phyloP scores from a whole-genome alignment of 2,797 vertebrate species.

The Gymnoscopelus microlampas region DNA sequence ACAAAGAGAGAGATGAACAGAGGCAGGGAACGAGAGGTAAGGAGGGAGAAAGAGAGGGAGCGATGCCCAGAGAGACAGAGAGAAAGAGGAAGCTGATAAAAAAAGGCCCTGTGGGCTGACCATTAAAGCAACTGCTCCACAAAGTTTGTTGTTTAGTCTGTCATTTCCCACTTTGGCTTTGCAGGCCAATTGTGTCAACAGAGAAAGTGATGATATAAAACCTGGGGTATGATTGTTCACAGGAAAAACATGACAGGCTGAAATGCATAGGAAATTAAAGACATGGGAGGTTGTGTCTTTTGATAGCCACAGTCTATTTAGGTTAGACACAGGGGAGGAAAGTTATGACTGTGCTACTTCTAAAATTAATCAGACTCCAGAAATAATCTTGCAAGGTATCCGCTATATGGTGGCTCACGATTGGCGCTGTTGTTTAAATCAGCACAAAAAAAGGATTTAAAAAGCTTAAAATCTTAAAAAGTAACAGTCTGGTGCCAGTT shows the following conservation, averaged over 20 bases:
- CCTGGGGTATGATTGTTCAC: constrained; percentile 16
- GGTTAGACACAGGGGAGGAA: constrained; percentile 28
- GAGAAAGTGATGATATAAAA: constrained; percentile 21
- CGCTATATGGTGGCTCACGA: constrained; percentile 56
- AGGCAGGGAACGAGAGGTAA: no score
- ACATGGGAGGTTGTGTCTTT: constrained; percentile 44
- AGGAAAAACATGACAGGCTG: neutral
- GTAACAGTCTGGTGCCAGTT: constrained; percentile 59
- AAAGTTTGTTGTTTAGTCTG: constrained; percentile 38
- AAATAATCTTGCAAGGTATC: constrained; percentile 58
- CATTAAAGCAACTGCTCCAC: constrained; percentile 59
- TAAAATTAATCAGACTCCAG: constrained; percentile 49
- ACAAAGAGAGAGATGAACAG: neutral
- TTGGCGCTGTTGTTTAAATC: constrained; percentile 56
- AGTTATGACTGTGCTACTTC: constrained; percentile 13
- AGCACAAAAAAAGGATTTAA: constrained; percentile 63
- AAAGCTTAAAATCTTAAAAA: constrained; percentile 72
- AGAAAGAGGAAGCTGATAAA: constrained; percentile 53
- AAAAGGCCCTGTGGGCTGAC: constrained; percentile 48
- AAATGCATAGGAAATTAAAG: constrained; percentile 20
- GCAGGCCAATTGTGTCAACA: constrained; percentile 23
- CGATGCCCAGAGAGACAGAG: constrained; percentile 65
- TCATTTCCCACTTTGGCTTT: constrained; percentile 25
- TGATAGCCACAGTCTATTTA: constrained; percentile 32
- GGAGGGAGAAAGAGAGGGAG: no score